Base-by-base conservation (phyloP, 2,797 vertebrate species). In the Melanotaenia trifasciata region DNA sequence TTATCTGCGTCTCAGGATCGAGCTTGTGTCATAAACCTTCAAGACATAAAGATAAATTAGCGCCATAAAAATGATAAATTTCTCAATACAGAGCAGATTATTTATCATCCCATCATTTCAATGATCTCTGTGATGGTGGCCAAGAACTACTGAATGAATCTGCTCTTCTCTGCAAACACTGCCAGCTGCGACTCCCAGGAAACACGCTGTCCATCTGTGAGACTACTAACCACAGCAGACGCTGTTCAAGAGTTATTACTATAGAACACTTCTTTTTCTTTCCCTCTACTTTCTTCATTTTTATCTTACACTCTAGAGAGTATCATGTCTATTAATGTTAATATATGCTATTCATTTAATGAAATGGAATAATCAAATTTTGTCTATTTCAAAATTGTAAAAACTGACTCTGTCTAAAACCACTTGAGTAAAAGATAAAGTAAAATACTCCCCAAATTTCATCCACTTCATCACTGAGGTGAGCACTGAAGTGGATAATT, bases 401-500 rank as follows among this genome's bases (percentile, higher is more conserved):
- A 70, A 7, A 72, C 7, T 47, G n/a, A 74, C 22, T 28, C 26
- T 51, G 9, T 36, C 66, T 30, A 9, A 33, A 63, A 75, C 8
- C 60, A 63, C 60, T 75, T 63, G 51, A 40, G 61, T 72, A 76
- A 38, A 64, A 62, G 57, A 83, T 80, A 74, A 81, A 74, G 65
- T 74, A 72, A 74, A 84, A 67, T 11, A 73, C 67, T 63, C 32
- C 51, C 51, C 68, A 28, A 47, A 69, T 84, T 74, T 64, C 59
- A 75, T 73, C 66, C 71, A 60, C 74, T 88, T 88, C 80, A 79
- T 86, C 74, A 81, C 50, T 76, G 85, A 87, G 88, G 81, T 83
- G 84, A 83, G 88, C 90, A 89, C 72, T 90, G 88, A 77, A 89
- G 90, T 93, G 89, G 86, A 93, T 94, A 94, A 95, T 95, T 93